Evolutionary conservation across 1,140 invertebrate species (phyloP).

Genomic region (Argopecten irradians): DNA sequence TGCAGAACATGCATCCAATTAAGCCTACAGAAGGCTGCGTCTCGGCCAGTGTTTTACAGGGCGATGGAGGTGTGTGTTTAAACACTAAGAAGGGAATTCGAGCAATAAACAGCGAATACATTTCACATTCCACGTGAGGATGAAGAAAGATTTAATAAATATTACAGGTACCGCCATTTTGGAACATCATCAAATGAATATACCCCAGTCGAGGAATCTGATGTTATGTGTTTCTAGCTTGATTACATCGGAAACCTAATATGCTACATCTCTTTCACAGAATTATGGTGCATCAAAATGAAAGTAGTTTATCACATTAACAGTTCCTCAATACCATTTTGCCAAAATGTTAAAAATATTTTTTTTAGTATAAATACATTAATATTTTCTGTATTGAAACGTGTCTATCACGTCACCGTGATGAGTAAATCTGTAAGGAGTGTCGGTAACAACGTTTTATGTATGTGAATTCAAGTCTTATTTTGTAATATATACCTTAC

Average conservation of each 20-base stretch:
- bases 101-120: not conserved
- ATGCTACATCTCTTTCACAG: not conserved
- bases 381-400: no score
- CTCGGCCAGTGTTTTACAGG: not conserved
- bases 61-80: not conserved
- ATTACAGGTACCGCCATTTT: not conserved
- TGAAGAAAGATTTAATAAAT: not conserved
- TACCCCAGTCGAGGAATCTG: not conserved
- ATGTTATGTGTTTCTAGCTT: not conserved
- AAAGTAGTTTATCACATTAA: not conserved
- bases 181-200: conserved; percentile 18
- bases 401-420: no score
- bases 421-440: no score
- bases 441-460: no score
- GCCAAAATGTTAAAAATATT: no score
- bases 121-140: not conserved
- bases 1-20: not conserved
- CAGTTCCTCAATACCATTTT: not conserved
- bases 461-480: no score
- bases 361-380: no score
- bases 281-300: not conserved
- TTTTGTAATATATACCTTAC: no score
- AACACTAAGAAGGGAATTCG: not conserved
- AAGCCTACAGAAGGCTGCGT: not conserved
- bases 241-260: not conserved